phyloP scores from a whole-genome alignment of 2,888 invertebrate genomes.

The Biston stratarius region DNA sequence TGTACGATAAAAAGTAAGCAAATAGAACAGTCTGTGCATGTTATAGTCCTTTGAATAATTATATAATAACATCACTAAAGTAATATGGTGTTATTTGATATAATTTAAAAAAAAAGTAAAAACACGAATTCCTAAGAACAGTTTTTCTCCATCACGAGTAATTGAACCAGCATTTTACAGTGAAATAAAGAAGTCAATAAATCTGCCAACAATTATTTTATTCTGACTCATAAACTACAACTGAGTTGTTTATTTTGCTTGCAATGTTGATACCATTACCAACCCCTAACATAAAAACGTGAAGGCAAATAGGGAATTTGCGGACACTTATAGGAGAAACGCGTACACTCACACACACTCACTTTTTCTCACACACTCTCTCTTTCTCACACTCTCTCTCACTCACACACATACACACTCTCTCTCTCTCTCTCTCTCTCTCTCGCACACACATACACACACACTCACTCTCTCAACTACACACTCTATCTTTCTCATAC shows the following conservation, averaged over 20 bases:
- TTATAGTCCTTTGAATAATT: constrained; percentile 5
- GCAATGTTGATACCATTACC: constrained; percentile 33
- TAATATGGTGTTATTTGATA: not conserved
- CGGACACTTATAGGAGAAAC: no score
- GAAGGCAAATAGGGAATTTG: no score
- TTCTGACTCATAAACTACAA: constrained; percentile 32
- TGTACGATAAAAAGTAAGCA: constrained; percentile 7
- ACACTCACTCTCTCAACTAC: no score
- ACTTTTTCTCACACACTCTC: no score
- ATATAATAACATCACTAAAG: constrained; percentile 7
- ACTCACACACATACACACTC: no score
- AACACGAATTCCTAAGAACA: not conserved
- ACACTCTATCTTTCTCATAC: no score
- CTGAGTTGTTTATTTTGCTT: constrained; percentile 31
- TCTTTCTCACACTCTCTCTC: no score
- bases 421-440: no score
- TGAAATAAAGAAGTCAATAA: constrained; percentile 20
- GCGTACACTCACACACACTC: no score
- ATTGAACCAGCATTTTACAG: constrained; percentile 8
- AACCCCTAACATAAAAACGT: no score
- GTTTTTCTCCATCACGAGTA: not conserved
- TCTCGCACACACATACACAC: no score
- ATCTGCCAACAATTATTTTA: constrained; percentile 30
- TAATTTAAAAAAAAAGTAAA: no score
- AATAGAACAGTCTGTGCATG: not conserved